These are phyloP conservation scores for Gallinago jamesoni DNA, from an alignment of 2,113 vertebrate genomes.

Conservation along the genomic window DNA sequence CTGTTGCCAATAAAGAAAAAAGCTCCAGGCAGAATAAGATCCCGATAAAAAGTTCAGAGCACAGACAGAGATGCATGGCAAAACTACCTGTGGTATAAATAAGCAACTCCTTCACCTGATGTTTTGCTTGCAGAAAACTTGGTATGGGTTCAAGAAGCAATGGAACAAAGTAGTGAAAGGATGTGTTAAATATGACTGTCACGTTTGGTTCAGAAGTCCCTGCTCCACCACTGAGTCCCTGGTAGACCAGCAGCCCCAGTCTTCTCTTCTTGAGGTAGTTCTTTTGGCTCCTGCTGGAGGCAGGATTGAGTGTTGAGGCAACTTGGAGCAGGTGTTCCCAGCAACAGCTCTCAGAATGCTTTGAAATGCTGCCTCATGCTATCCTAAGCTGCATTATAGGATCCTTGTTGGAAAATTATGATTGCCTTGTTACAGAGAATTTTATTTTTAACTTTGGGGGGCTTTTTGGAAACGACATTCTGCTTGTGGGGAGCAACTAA, in stretches of 20 bases:
- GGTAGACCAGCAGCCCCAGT: not conserved
- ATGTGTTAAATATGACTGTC: not conserved
- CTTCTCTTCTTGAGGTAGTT: not conserved
- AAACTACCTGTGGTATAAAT: not conserved
- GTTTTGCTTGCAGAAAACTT: not conserved
- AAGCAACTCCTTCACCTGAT: not conserved
- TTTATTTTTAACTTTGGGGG: not conserved
- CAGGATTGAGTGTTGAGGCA: not conserved
- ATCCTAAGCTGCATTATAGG: not conserved
- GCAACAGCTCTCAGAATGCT: not conserved
- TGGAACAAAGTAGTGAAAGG: not conserved
- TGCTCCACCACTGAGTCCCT: accelerated
- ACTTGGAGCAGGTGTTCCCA: not conserved
- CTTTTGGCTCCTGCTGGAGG: not conserved
- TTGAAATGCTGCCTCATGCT: not conserved
- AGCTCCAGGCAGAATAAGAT: not conserved
- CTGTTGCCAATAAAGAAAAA: not conserved
- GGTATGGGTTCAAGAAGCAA: not conserved
- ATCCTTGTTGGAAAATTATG: not conserved
- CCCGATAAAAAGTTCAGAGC: not conserved
- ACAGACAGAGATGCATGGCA: not conserved
- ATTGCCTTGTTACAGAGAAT: not conserved
- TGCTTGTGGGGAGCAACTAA: not conserved
- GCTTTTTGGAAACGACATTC: not conserved
- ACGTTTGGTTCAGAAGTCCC: not conserved